A percentile compares a stretch with the other conserved stretches of the same genome.
Evolutionary conservation across 2,113 vertebrate genomes (phyloP).

Genomic region (Lampris incognitus): DNA sequence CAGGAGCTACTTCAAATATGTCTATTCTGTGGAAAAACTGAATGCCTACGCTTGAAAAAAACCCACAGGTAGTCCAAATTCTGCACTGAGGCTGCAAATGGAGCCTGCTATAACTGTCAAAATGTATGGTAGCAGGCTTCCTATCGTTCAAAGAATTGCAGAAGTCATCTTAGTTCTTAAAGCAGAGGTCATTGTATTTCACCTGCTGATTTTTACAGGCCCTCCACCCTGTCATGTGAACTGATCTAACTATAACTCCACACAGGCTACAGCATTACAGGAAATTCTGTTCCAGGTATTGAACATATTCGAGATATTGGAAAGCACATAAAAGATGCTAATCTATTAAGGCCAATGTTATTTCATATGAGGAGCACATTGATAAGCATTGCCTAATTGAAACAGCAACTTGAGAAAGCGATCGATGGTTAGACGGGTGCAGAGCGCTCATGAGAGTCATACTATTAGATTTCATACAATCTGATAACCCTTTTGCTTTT

Average conservation of each 20-base stretch:
- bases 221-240: conserved; percentile 17
- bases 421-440: conserved; percentile 74
- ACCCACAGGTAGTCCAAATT: conserved; percentile 34
- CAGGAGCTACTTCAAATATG: conserved; percentile 49
- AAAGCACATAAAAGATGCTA: conserved; percentile 66
- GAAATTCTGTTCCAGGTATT: conserved; percentile 52
- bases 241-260: conserved; percentile 42
- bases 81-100: conserved; percentile 5
- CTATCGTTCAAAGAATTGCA: conserved; percentile 35
- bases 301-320: conserved; percentile 62
- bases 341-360: conserved; percentile 61
- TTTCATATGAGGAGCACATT: conserved; percentile 62
- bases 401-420: conserved; percentile 74
- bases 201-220: conserved; percentile 53
- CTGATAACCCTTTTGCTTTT: conserved; percentile 80
- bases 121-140: not conserved
- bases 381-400: conserved; percentile 79
- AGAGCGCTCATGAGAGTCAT: conserved; percentile 71
- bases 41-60: conserved; percentile 20
- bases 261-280: conserved; percentile 44
- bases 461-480: conserved; percentile 84
- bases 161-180: conserved; percentile 28
- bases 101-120: conserved; percentile 47
- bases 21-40: conserved; percentile 41
- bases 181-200: conserved; percentile 36